A percentile compares a stretch with the other conserved stretches of the same genome.
Conservation (phyloP, 2,797 vertebrate species). For the Podarcis siculus region DNA sequence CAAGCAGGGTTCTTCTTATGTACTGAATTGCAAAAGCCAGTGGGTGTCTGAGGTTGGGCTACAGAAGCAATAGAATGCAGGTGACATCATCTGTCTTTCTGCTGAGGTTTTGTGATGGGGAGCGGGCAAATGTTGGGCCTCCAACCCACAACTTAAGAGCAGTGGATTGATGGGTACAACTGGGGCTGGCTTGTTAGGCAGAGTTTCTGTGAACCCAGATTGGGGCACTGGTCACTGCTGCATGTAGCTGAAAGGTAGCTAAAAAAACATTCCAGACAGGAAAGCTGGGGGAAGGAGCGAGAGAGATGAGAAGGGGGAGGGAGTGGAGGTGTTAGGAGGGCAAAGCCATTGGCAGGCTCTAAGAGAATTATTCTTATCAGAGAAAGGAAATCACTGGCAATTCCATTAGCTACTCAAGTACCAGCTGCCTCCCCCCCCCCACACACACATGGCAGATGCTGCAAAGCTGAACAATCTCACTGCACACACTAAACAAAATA, state of each 20-base stretch:
- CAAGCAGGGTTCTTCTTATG: no score
- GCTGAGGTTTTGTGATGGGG: neutral
- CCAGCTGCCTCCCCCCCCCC: constrained; percentile 26
- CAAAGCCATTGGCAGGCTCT: constrained; percentile 7
- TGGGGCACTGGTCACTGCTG: neutral
- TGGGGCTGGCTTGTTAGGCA: neutral
- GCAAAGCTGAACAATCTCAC: constrained; percentile 6
- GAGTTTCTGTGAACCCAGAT: neutral
- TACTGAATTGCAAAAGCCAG: neutral
- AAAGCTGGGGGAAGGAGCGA: neutral
- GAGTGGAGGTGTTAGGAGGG: neutral
- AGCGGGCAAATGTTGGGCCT: neutral
- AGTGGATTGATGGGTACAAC: neutral
- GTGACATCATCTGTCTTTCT: neutral
- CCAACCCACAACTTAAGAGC: neutral
- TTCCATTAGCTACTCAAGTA: constrained; percentile 44
- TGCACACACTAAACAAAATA: constrained; percentile 22
- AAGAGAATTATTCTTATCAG: constrained; percentile 50
- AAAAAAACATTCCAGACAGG: neutral
- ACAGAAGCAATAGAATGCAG: neutral
- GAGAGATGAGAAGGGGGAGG: neutral
- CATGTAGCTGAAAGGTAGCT: neutral
- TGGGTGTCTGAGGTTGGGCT: no score
- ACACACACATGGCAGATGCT: constrained; percentile 14
- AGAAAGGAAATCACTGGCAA: constrained; percentile 53